A percentile compares a stretch with the other conserved stretches of the same genome.
These are phyloP conservation scores for Seriola quinqueradiata DNA, from an alignment of 2,113 vertebrate species.

Conservation along the genomic window DNA sequence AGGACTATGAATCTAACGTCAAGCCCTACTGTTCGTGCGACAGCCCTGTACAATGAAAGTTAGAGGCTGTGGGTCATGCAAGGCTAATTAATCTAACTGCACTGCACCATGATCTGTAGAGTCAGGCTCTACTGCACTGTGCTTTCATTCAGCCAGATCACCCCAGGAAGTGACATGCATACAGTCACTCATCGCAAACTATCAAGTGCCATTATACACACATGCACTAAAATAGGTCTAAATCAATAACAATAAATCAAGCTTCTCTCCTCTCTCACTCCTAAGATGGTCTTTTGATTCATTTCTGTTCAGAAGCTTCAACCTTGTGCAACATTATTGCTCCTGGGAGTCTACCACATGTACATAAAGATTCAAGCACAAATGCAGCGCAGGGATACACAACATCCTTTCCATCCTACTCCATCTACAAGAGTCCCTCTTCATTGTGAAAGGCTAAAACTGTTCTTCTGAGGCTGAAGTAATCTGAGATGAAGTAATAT, in stretches of 20 bases:
- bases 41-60: background rate
- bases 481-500: too few species aligned
- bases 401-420: too few species aligned
- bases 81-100: slow-evolving; percentile 6
- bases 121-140: slow-evolving; percentile 12
- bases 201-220: slow-evolving; percentile 16
- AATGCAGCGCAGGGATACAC: too few species aligned
- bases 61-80: slow-evolving; percentile 3
- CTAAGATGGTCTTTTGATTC: slow-evolving; percentile 48
- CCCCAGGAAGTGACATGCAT: slow-evolving; percentile 29
- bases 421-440: background rate
- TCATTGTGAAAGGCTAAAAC: background rate
- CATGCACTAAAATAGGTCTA: background rate
- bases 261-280: background rate
- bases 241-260: slow-evolving; percentile 2
- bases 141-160: slow-evolving; percentile 35
- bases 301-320: slow-evolving; percentile 23
- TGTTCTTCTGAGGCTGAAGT: background rate
- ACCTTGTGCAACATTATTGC: background rate
- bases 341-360: background rate
- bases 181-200: slow-evolving; percentile 1
- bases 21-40: background rate
- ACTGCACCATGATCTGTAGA: slow-evolving; percentile 4
- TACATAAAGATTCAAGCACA: background rate
- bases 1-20: background rate